Evolutionary conservation across 2,888 invertebrate genomes (phyloP), one percentile per base, ranked within the genome.

Genomic region (Euspilapteryx auroguttella): DNA sequence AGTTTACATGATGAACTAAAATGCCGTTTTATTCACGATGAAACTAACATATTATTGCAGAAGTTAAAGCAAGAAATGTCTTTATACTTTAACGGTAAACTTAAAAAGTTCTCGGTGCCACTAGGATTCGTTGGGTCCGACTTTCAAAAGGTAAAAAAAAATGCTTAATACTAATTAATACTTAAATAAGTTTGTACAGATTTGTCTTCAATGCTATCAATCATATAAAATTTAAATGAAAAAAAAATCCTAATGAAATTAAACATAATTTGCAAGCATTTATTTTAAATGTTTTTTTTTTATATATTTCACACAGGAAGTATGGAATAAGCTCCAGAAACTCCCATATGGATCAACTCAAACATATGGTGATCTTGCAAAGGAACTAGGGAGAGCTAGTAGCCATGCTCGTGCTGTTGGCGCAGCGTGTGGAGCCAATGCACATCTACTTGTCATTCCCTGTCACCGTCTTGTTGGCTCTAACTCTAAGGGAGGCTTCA

Each of bases 401-500:
- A 55, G 56, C 29, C 62, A 69, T 39, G 49, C 73, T 2, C 43
- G 75, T 8, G 66, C 73, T 11, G 45, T 75, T 1, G 68, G 75
- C 1, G 52, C 62, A 25, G 65, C 76, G 17, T 69, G 71, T 34
- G 66, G 66, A 3, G 65, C 65, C 1, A 76, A 76, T 36, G 35
- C 52, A 1, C 57, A 64, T 31, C 24, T 68, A 7, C 28, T 76
- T 21, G 44, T 76, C 1, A 47, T 73, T 14, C 75, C 76, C 2
- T 75, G 76, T 35, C 76, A 76, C 31, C 46, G 76, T 24, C 27
- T 76, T 2, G 48, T 73, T 2, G 62, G 63, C 13, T 41, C 55
- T 7, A 41, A 39, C 1, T 54, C 63, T 2, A 58, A 55, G 30
- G 73, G 71, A 21, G 82, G 80, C 3, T 81, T 75, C 40, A 78